Evolutionary conservation across 2,888 invertebrate genomes (phyloP).

Genomic region (Eudasyphora cyanicolor): DNA sequence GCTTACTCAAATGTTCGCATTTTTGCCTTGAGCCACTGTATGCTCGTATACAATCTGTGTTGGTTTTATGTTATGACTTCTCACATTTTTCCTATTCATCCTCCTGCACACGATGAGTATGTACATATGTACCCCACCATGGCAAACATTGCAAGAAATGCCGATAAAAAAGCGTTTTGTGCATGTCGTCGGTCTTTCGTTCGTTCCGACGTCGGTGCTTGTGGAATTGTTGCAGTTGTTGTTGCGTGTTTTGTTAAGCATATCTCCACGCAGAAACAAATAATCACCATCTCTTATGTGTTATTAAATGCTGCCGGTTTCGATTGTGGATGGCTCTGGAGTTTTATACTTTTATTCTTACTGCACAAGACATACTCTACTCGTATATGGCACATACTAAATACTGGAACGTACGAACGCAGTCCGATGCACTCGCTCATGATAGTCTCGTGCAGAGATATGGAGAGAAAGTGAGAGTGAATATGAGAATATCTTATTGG

Average conservation of each 20-base stretch:
- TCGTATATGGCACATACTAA: too few species aligned
- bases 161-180: neutral
- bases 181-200: neutral
- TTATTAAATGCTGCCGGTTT: neutral
- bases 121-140: neutral
- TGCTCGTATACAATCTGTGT: neutral
- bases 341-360: too few species aligned
- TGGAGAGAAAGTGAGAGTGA: conserved; percentile 19
- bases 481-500: neutral
- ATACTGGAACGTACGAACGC: neutral
- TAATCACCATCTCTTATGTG: neutral
- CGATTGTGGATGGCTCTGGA: neutral
- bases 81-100: conserved; percentile 1
- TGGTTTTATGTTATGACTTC: conserved; percentile 8
- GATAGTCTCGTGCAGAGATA: neutral
- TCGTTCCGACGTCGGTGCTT: neutral
- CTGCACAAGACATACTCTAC: too few species aligned
- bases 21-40: neutral
- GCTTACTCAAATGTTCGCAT: too few species aligned
- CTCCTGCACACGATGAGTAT: too few species aligned
- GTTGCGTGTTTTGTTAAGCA: neutral
- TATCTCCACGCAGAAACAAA: neutral
- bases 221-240: neutral
- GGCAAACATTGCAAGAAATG: neutral
- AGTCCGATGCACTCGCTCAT: neutral